Percentiles rank a stretch among this genome's conserved stretches.
phyloP scores from a whole-genome alignment of 2,888 invertebrate genomes.

The Catotricha subobsoleta region DNA sequence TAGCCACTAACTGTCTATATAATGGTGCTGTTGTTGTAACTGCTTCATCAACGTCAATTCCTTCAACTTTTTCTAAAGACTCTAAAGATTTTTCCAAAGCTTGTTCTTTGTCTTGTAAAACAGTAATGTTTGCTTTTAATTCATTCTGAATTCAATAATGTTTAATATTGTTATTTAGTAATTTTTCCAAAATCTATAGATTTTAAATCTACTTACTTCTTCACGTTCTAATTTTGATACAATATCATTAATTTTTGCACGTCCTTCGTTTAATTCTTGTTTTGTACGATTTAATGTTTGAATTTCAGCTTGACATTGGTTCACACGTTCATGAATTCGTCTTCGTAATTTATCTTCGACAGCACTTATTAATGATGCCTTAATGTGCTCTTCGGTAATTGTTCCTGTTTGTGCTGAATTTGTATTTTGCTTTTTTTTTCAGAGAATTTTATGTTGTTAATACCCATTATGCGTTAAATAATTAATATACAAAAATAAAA shows the following conservation, averaged over 20 bases:
- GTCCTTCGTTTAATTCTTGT: slow-evolving; percentile 71
- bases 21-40: slow-evolving; percentile 91
- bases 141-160: slow-evolving; percentile 36
- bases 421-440: no score
- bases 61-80: slow-evolving; percentile 56
- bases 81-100: slow-evolving; percentile 68
- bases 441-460: no score
- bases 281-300: slow-evolving; percentile 75
- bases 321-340: slow-evolving; percentile 73
- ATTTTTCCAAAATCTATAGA: neutral
- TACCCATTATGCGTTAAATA: no score
- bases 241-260: slow-evolving; percentile 62
- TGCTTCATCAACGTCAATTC: slow-evolving; percentile 87
- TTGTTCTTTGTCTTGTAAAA: slow-evolving; percentile 71
- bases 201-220: slow-evolving; percentile 25
- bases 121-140: slow-evolving; percentile 63
- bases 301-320: slow-evolving; percentile 79
- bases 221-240: slow-evolving; percentile 59
- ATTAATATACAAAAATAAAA: no score
- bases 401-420: slow-evolving; percentile 46
- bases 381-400: slow-evolving; percentile 90
- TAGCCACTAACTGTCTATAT: slow-evolving; percentile 64
- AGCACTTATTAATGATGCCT: slow-evolving; percentile 82
- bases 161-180: neutral
- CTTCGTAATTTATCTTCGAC: slow-evolving; percentile 83